phyloP scores from a whole-genome alignment of 2,113 vertebrate genomes.

The Ovis aries region ARS-UI_Ramb_v3.0 NC_056077.1:10569501-10570000 shows the following conservation, averaged over 20 bases:
- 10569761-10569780: background rate
- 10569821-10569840: rapidly evolving
- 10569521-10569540: rapidly evolving
- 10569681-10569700: background rate
- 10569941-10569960: background rate
- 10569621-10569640: rapidly evolving
- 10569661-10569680: rapidly evolving
- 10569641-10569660: background rate
- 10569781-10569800: rapidly evolving
- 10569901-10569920: background rate
- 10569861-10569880: background rate
- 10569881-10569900: background rate
- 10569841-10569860: background rate
- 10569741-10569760: background rate
- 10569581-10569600: rapidly evolving
- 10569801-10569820: background rate
- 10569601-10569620: background rate
- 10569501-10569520: no score
- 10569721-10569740: background rate
- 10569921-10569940: background rate
- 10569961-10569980: rapidly evolving
- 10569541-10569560: rapidly evolving
- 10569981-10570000: no score
- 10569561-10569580: rapidly evolving
- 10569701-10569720: background rate